These are phyloP conservation scores for Drosophila mauritiana DNA, from an alignment of 1,140 invertebrate genomes.

Conservation along the genomic window DNA sequence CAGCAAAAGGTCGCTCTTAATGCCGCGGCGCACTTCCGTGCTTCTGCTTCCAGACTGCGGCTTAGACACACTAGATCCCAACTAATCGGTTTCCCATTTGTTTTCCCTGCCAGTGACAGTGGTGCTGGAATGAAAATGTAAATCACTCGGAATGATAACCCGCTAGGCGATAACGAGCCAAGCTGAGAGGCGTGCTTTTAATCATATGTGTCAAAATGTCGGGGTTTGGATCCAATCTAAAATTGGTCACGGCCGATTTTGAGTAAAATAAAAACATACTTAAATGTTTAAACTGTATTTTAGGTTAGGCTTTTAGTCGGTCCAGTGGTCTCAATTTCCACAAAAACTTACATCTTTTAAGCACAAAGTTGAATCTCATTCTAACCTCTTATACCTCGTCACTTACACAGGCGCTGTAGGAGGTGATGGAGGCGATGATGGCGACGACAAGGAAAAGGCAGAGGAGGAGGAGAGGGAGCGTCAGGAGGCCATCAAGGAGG, in stretches of 20 bases:
- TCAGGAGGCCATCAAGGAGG: slow-evolving; percentile 96
- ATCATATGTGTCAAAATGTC: slow-evolving; percentile 73
- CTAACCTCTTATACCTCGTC: slow-evolving; percentile 21
- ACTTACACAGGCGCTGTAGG: slow-evolving; percentile 91
- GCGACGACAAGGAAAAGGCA: slow-evolving; percentile 96
- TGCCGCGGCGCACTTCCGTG: slow-evolving; percentile 44
- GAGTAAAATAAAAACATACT: slow-evolving; percentile 12
- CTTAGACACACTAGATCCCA: slow-evolving; percentile 30
- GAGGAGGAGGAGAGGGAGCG: slow-evolving; percentile 97
- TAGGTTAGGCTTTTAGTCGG: too few species aligned
- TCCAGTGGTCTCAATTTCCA: too few species aligned
- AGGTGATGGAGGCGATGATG: slow-evolving; percentile 94
- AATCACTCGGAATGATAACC: slow-evolving; percentile 30
- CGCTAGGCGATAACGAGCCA: slow-evolving; percentile 11
- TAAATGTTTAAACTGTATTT: slow-evolving; percentile 5
- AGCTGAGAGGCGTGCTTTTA: slow-evolving; percentile 5
- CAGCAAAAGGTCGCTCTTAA: slow-evolving; percentile 30
- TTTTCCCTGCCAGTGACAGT: slow-evolving; percentile 22
- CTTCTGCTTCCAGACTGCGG: slow-evolving; percentile 30
- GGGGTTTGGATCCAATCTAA: slow-evolving; percentile 32
- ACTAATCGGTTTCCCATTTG: slow-evolving; percentile 61
- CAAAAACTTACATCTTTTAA: background rate
- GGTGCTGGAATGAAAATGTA: slow-evolving; percentile 12
- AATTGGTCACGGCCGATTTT: slow-evolving; percentile 69
- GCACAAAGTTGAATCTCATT: background rate